Base-by-base conservation (phyloP, 2,113 vertebrate genomes). In the Dissostichus mawsoni region DNA sequence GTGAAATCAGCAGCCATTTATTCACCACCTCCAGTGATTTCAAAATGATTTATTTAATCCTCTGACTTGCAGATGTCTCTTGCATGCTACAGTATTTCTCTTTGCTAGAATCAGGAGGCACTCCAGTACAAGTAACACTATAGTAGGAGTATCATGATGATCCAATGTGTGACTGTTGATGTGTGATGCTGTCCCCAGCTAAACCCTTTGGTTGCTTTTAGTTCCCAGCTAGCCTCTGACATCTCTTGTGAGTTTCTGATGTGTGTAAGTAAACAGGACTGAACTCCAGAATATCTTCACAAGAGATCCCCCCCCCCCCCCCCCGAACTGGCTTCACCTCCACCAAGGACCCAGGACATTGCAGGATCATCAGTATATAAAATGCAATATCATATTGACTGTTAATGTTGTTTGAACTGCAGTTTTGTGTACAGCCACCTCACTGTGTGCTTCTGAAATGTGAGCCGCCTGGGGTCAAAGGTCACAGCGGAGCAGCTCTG, bases 331-430 rank as follows among this genome's bases (percentile, higher is more conserved):
- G 81, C 81, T 80, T 81, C 23, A 20, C 77, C 59, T 72, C 75
- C 41, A 36, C 80, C 65, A 29, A 82, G 71, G 62, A 85, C 68
- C 64, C 72, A 47, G 87, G 82, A 92, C 90, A 89, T 72, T 92
- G 88, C 91, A 81, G 81, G 56, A 78, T 94, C 90, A 89, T 87
- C 89, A 88, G 73, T 84, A 90, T 86, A 84, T 78, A 88, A 91
- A 90, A 83, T 78, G 81, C 70, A 64, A 77, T 69, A 76, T 87
- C 65, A 80, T 79, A 85, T 63, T 82, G 82, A 89, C 87, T 78
- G 65, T 64, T 29, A 2, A 1, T 77, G 71, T 85, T 87, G 76
- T 89, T 78, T 70, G 51, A 70, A 52, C 17, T 45, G 78, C 88
- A 80, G 59, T 82, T 77, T 76, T 73, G 23, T 44, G 61, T 64